Conservation (phyloP, 2,888 invertebrate species). For the Gisinianus flammeolus region DNA sequence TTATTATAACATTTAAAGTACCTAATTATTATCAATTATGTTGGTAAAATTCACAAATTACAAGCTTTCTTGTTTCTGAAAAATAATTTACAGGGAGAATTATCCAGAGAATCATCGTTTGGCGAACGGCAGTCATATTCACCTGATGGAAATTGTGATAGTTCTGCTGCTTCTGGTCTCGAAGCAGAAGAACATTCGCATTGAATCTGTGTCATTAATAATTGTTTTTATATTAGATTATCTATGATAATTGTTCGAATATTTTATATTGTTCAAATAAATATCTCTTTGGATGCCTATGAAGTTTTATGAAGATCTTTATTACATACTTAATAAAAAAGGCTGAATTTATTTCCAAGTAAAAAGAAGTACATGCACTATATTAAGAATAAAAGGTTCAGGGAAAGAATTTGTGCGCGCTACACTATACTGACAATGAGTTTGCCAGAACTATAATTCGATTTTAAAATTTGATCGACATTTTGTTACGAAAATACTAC, state of each 20-base stretch:
- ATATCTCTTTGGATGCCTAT: background rate
- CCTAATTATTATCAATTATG: background rate
- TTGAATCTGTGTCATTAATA: background rate
- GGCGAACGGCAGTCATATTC: slow-evolving; percentile 38
- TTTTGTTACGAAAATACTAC: no score
- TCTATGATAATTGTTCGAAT: no score
- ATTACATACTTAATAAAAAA: background rate
- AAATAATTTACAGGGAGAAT: slow-evolving; percentile 22
- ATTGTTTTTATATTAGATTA: no score
- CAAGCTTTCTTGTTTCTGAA: background rate
- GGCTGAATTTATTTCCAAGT: background rate
- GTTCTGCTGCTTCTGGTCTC: slow-evolving; percentile 21
- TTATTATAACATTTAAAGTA: background rate
- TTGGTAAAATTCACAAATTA: background rate
- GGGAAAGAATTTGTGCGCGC: background rate
- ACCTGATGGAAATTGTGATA: slow-evolving; percentile 44
- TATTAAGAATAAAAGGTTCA: background rate
- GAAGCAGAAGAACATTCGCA: slow-evolving; percentile 27
- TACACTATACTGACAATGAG: no score
- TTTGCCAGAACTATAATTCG: no score
- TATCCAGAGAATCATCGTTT: slow-evolving; percentile 26
- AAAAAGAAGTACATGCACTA: no score
- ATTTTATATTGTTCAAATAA: background rate
- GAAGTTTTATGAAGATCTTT: background rate
- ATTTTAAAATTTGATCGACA: no score